Evolutionary conservation across 2,888 invertebrate species (phyloP).

Genomic region (Drosophila kuntzei): DNA sequence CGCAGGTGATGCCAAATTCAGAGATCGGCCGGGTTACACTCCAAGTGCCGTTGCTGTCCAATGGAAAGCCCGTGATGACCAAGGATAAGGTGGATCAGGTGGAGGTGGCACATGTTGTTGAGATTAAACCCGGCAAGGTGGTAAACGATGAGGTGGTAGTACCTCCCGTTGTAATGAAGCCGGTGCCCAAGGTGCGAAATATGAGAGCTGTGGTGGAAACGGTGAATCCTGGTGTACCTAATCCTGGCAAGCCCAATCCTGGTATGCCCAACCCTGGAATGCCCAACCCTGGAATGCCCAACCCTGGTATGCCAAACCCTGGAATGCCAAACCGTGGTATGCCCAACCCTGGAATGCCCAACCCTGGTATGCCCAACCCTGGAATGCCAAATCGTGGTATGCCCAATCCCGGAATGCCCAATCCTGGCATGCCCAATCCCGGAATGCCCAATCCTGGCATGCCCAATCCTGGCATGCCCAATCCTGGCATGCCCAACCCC

Average conservation of each 20-base stretch:
- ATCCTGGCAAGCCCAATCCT: slow-evolving; percentile 41
- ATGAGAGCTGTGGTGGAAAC: slow-evolving; percentile 38
- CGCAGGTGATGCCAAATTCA: slow-evolving; percentile 71
- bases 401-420: slow-evolving; percentile 13
- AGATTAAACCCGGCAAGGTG: slow-evolving; percentile 53
- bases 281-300: slow-evolving; percentile 39
- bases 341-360: slow-evolving; percentile 23
- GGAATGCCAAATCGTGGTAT: slow-evolving; percentile 21
- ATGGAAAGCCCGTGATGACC: slow-evolving; percentile 63
- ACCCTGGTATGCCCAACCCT: slow-evolving; percentile 27
- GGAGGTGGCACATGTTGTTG: slow-evolving; percentile 64
- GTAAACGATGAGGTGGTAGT: slow-evolving; percentile 42
- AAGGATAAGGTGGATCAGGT: slow-evolving; percentile 34
- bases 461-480: slow-evolving; percentile 25
- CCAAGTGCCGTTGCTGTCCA: slow-evolving; percentile 67
- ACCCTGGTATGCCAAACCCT: slow-evolving; percentile 24
- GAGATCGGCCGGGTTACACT: slow-evolving; percentile 66
- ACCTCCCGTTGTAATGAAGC: slow-evolving; percentile 26
- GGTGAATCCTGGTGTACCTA: slow-evolving; percentile 27
- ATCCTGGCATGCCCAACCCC: slow-evolving; percentile 17
- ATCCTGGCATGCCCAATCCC: slow-evolving; percentile 17
- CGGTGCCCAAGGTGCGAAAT: slow-evolving; percentile 41
- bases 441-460: slow-evolving; percentile 11
- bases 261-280: slow-evolving; percentile 30
- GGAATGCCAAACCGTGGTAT: slow-evolving; percentile 29